Conservation (phyloP, 2,888 invertebrate species). For the Dryobota labecula region DNA sequence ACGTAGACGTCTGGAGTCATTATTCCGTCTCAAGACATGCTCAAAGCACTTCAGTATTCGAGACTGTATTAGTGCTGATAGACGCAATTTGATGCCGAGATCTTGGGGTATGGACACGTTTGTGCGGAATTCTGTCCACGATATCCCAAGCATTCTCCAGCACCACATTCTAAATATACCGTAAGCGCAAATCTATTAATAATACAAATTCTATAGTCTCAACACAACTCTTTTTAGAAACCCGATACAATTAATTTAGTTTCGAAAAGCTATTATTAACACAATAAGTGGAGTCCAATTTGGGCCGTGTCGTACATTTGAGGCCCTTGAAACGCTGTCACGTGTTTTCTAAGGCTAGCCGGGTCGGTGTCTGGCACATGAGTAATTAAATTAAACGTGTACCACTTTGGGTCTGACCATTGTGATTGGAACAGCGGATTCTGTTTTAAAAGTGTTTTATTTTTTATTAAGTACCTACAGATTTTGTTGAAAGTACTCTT, state of each 20-base stretch:
- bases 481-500: not conserved
- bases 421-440: conserved; percentile 52
- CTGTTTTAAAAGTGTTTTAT: not conserved
- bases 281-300: conserved; percentile 38
- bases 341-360: conserved; percentile 67
- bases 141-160: too few species aligned
- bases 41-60: too few species aligned
- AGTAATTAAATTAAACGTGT: conserved; percentile 73
- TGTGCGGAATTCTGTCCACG: too few species aligned
- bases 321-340: conserved; percentile 61
- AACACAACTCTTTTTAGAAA: conserved; percentile 20
- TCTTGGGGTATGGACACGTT: too few species aligned
- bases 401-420: conserved; percentile 58
- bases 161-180: conserved; percentile 1
- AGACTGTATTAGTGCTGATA: too few species aligned
- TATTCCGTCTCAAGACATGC: too few species aligned
- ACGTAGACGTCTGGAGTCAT: too few species aligned
- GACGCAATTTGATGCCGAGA: too few species aligned
- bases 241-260: conserved; percentile 12
- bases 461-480: not conserved
- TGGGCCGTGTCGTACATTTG: conserved; percentile 36
- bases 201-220: not conserved
- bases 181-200: not conserved
- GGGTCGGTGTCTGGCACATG: conserved; percentile 67
- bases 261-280: conserved; percentile 31